Conservation (phyloP, 2,113 vertebrate species). For the Lagenorhynchus albirostris region DNA sequence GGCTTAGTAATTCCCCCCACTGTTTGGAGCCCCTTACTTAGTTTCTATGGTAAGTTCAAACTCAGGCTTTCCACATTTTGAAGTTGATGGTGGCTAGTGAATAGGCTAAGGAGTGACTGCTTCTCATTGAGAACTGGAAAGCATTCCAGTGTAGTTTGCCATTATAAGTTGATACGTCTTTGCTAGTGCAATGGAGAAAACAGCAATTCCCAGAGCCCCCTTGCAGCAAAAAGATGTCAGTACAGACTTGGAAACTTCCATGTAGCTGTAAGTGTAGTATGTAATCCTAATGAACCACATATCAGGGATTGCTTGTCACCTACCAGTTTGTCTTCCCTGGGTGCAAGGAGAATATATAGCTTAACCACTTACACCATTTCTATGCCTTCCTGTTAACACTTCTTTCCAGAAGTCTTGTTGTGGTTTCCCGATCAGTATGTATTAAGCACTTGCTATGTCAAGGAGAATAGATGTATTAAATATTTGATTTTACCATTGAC, state of each 20-base stretch:
- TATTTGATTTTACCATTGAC: not conserved
- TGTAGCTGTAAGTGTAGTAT: not conserved
- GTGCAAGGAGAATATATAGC: not conserved
- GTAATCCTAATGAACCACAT: not conserved
- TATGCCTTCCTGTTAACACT: not conserved
- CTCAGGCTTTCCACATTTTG: not conserved
- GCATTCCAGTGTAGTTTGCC: not conserved
- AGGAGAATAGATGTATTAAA: not conserved
- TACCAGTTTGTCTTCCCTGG: not conserved
- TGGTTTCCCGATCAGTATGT: not conserved
- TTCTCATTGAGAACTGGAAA: not conserved
- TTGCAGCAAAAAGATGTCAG: slow-evolving; percentile 1
- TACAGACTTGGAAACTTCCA: not conserved
- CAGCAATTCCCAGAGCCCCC: not conserved
- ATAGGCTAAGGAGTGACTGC: not conserved
- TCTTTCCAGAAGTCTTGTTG: not conserved
- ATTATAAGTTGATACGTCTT: not conserved
- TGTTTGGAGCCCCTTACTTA: not conserved
- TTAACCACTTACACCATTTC: not conserved
- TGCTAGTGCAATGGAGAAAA: not conserved
- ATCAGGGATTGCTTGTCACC: not conserved
- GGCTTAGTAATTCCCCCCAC: not conserved
- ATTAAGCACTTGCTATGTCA: not conserved
- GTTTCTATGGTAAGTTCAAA: slow-evolving; percentile 27
- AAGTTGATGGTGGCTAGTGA: not conserved